phyloP scores from a whole-genome alignment of 2,113 vertebrate species.

The Alouatta palliata region DNA sequence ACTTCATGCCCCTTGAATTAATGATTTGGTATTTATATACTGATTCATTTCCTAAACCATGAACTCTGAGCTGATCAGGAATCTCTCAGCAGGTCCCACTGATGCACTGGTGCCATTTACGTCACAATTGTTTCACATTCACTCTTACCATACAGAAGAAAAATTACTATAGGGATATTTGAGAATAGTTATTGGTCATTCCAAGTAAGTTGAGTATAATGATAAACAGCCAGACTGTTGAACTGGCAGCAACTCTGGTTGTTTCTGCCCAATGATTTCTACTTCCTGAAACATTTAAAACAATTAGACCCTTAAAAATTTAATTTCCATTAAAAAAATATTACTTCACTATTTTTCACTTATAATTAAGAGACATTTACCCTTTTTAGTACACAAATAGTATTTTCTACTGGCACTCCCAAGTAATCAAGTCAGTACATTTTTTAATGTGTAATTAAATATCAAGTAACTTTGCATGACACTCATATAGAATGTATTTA shows the following conservation, averaged over 20 bases:
- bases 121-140: background rate
- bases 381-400: background rate
- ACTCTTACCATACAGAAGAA: background rate
- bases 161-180: background rate
- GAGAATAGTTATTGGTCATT: background rate
- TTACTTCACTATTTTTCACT: background rate
- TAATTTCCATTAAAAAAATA: background rate
- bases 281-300: background rate
- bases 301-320: background rate
- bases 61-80: background rate
- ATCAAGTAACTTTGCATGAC: background rate
- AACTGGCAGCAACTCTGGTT: background rate
- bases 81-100: background rate
- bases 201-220: background rate
- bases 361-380: background rate
- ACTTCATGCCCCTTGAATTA: background rate
- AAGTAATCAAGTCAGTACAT: background rate
- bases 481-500: background rate
- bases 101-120: background rate
- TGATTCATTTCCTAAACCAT: background rate
- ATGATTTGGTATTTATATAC: background rate
- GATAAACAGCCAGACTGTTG: background rate
- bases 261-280: background rate
- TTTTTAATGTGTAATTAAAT: background rate
- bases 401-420: background rate